Evolutionary conservation across 2,113 vertebrate genomes (phyloP), one percentile per base, ranked within the genome.

Genomic region (Oreotrochilus melanogaster): DNA sequence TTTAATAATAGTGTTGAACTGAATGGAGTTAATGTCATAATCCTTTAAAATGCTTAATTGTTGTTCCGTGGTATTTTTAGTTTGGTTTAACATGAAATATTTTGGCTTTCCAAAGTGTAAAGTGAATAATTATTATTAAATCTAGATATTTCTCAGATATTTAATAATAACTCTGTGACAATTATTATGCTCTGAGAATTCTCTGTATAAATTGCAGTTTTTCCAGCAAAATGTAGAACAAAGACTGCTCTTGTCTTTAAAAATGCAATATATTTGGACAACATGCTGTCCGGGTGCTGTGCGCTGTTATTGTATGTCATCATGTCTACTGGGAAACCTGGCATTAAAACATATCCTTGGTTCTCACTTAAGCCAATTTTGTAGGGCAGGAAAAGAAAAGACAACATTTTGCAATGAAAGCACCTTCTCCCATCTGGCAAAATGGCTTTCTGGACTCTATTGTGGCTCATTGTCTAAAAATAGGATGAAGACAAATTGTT

Each of bases 401-500:
- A 98, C 98, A 98, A 98, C 98, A 97, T 98, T 98, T 98, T 98
- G 99, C 98, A 98, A 98, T 97, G 98, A 98, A 98, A 98, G 98
- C 98, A 98, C 98, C 98, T 98, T 98, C 98, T 98, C 98, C 99
- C 99, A 99, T 99, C 99, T 99, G 99, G 99, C 98, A 98, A 98
- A 99, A 99, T 99, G 99, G 98, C 98, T 98, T 98, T 99, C 98
- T 98, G 98, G 98, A 98, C 98, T 98, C 98, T 98, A 98, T 99
- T 99, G 99, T 99, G 99, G 98, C 99, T 99, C 99, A 99, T 99
- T 99, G 99, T 99, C 99, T 99, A 99, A 99, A 99, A 99, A 99
- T 99, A 99, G 99, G 98, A 99, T 99, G 99, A 99, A 99, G 99
- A 99, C 99, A 99, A 99, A 99, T 99, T 99, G 99, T 99, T 99